Conservation (phyloP, 2,113 vertebrate genomes). For the Anhinga rufa region DNA sequence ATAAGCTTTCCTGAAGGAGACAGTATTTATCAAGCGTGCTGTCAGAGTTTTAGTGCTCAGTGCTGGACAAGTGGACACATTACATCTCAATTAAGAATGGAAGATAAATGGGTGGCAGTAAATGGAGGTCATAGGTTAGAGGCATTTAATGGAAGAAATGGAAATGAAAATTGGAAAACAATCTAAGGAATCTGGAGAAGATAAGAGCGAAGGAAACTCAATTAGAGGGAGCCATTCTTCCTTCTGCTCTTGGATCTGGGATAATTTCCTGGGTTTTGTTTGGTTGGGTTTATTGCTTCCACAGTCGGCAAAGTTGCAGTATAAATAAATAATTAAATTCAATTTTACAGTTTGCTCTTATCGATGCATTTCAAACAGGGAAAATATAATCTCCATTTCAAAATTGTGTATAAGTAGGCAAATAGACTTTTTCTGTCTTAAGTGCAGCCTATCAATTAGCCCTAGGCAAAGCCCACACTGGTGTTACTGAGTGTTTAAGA, state of each 20-base stretch:
- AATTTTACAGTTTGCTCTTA: neutral
- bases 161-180: slow-evolving; percentile 72
- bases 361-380: neutral
- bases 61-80: slow-evolving; percentile 10
- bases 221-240: slow-evolving; percentile 41
- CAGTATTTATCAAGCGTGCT: neutral
- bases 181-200: slow-evolving; percentile 55
- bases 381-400: neutral
- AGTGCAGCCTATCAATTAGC: neutral
- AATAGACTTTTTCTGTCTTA: neutral
- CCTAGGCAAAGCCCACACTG: neutral
- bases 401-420: neutral
- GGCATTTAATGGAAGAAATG: slow-evolving; percentile 68
- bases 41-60: slow-evolving; percentile 6
- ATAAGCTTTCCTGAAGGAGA: neutral
- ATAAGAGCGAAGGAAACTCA: slow-evolving; percentile 59
- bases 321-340: slow-evolving; percentile 46
- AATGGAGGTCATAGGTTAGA: slow-evolving; percentile 59
- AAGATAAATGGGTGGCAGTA: slow-evolving; percentile 54
- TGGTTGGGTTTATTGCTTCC: slow-evolving; percentile 7
- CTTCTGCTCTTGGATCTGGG: neutral
- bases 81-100: slow-evolving; percentile 65
- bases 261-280: slow-evolving; percentile 35
- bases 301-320: neutral
- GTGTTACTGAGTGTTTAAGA: neutral